Evolutionary conservation across 2,888 invertebrate genomes (phyloP).

Genomic region (Pristionchus fissidentatus): DNA sequence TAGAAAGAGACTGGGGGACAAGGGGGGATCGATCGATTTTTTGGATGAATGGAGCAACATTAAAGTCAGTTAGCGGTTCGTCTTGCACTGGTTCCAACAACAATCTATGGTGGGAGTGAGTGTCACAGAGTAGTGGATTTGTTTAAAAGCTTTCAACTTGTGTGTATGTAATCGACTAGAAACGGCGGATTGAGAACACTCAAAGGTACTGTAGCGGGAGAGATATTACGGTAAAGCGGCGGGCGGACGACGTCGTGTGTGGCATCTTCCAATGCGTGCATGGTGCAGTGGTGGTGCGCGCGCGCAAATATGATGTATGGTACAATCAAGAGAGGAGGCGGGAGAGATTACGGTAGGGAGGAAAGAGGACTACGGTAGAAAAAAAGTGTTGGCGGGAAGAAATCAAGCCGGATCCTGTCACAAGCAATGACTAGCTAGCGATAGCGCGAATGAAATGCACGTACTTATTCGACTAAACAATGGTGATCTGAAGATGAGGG

Average conservation of each 20-base stretch:
- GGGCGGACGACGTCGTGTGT: neutral
- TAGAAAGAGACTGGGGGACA: slow-evolving; percentile 19
- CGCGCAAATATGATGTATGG: too few species aligned
- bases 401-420: neutral
- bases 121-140: too few species aligned
- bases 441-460: neutral
- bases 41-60: neutral
- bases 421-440: slow-evolving; percentile 27
- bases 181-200: neutral
- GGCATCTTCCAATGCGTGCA: too few species aligned
- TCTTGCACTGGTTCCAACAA: slow-evolving; percentile 11
- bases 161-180: slow-evolving; percentile 8
- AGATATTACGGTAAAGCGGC: neutral
- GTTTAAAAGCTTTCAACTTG: neutral
- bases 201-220: too few species aligned
- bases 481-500: neutral
- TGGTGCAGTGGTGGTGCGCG: slow-evolving; percentile 3
- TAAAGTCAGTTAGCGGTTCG: neutral
- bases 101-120: slow-evolving; percentile 6
- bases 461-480: neutral
- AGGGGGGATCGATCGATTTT: slow-evolving; percentile 1
- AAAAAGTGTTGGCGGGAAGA: neutral
- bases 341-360: slow-evolving; percentile 6
- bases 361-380: neutral
- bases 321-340: too few species aligned